Evolutionary conservation across 2,797 vertebrate species (phyloP).

Genomic region (Rhinoraja longicauda): DNA sequence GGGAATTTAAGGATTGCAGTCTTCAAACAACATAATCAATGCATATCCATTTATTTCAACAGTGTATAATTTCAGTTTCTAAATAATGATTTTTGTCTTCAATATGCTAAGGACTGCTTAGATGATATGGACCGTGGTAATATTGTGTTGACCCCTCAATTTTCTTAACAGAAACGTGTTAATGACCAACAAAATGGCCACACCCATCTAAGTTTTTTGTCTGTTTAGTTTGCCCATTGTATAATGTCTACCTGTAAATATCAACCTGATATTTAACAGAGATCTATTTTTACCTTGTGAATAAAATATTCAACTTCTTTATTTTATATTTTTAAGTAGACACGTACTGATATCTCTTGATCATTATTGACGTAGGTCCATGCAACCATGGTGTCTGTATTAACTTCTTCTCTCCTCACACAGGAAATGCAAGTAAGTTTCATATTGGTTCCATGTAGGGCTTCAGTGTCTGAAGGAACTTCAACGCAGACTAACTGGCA

Average conservation of each 20-base stretch:
- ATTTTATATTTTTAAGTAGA: not conserved
- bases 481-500: slow-evolving; percentile 83
- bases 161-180: not conserved
- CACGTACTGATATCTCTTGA: slow-evolving; percentile 48
- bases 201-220: not conserved
- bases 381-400: slow-evolving; percentile 67
- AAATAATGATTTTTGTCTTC: not conserved
- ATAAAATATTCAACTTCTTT: not conserved
- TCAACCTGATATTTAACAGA: not conserved
- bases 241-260: not conserved
- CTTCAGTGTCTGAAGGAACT: slow-evolving; percentile 74
- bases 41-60: not conserved
- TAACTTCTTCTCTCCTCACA: slow-evolving; percentile 86
- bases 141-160: not conserved
- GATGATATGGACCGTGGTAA: not conserved
- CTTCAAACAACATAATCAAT: not conserved
- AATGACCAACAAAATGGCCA: not conserved
- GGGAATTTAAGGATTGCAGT: not conserved
- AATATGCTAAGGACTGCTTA: not conserved
- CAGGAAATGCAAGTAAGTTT: slow-evolving; percentile 88
- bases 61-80: not conserved
- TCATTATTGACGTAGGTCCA: slow-evolving; percentile 69
- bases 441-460: slow-evolving; percentile 70
- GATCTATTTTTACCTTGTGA: not conserved
- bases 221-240: not conserved